Evolutionary conservation across 2,797 vertebrate genomes (phyloP), one percentile per base, ranked within the genome.

Genomic region (Taenioides sp.): DNA sequence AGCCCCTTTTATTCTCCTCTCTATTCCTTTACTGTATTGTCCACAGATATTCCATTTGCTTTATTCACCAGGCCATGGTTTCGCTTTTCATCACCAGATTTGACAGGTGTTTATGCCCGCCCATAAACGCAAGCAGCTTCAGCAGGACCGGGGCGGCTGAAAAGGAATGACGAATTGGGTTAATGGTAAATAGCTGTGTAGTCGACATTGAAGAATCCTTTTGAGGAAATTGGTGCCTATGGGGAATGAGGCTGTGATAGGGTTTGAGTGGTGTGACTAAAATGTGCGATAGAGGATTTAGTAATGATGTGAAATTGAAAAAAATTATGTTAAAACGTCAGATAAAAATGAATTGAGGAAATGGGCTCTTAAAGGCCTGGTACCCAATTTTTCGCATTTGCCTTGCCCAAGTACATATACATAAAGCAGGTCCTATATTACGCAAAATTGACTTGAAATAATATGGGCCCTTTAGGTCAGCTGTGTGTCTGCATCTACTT

Each of bases 71-170:
- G 50, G 80, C 79, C 63, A 54, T 79, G 28, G 68, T 1, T 69
- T 69, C 1, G 50, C 82, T 80, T 78, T 89, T 80, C 81, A 87
- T 90, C 80, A 84, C 65, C 6, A 43, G 62, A 37, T 14, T 20
- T 80, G 86, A 85, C 84, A 83, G 81, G 74, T 84, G 83, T 86
- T 92, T 73, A 77, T 74, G 76, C 70, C 34, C 3, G 5, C 71
- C 73, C 75, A 85, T 76, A 85, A 87, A 84, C 71, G 43, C 10
- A 65, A 20, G 68, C 62, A 28, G 63, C 71, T 27, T 68, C 20
- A 27, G 23, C 17, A 28, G 23, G 71, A 31, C 9, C 2, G 31
- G 59, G 70, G 20, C n/a, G 43, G 63, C 54, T 2, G 17, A 0
- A 54, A 40, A 59, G 17, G 63, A 31, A 75, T 65, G 34, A 70